Conservation (phyloP, 1,140 invertebrate species). For the Batillaria attramentaria region DNA sequence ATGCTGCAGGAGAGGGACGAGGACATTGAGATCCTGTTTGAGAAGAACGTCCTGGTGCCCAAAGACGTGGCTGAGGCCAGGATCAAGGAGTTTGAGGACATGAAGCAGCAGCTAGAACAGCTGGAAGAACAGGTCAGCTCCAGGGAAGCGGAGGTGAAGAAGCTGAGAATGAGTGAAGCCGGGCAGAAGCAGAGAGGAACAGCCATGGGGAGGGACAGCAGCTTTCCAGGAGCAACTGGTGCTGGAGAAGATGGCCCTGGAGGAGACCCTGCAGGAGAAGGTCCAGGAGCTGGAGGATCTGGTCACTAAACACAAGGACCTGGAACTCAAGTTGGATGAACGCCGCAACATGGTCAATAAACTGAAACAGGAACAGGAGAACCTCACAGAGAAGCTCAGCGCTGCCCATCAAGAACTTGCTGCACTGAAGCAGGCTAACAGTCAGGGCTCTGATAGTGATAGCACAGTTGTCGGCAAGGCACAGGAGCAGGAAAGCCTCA, state of each 20-base stretch:
- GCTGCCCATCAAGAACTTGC: not conserved
- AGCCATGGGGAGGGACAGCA: conserved; percentile 10
- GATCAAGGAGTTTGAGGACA: conserved; percentile 7
- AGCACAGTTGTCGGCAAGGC: too few species aligned
- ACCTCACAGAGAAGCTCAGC: conserved; percentile 6
- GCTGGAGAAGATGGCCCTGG: conserved; percentile 32
- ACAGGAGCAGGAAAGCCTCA: too few species aligned
- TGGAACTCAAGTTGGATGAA: conserved; percentile 32
- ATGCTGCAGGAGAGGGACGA: conserved; percentile 28
- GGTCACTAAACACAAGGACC: not conserved
- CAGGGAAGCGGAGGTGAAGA: conserved; percentile 1
- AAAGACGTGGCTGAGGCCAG: conserved; percentile 23
- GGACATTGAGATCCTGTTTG: conserved; percentile 29
- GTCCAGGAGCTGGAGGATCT: conserved; percentile 17
- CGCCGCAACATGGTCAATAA: conserved; percentile 29
- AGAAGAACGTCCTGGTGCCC: conserved; percentile 35
- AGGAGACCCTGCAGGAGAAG: conserved; percentile 34
- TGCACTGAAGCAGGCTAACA: conserved; percentile 10
- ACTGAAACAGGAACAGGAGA: conserved; percentile 34
- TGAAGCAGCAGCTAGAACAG: not conserved
- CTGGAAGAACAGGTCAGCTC: not conserved
- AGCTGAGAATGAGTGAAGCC: not conserved
- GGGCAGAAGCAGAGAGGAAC: conserved; percentile 14
- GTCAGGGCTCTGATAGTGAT: too few species aligned
- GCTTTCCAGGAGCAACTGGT: conserved; percentile 19